Evolutionary conservation across 2,888 invertebrate species (phyloP), one percentile per base, ranked within the genome.

Genomic region (Pandemis heparana): DNA sequence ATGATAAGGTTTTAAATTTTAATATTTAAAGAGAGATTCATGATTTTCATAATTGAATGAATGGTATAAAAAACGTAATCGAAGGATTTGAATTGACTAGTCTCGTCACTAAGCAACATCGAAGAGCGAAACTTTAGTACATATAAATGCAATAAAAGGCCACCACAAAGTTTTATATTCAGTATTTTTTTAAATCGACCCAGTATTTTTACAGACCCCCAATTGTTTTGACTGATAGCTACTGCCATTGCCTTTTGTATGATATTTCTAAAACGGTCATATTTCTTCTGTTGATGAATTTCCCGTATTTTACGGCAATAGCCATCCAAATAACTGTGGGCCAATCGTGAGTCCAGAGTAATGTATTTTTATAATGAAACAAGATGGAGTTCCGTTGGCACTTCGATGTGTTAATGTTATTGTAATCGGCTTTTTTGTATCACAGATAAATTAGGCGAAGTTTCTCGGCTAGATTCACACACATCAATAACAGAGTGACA

Each of bases 281-380:
- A 60, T 60, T 70, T 74, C 65, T 70, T 74, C 65, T 70, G 64
- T 73, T 59, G 56, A 69, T 51, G 18, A 69, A 56, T 12, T 51
- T 41, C 56, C 64, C 64, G 39, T 66, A 18, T 62, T 63, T 39
- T 59, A 59, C 53, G 68, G 62, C 72, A 48, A 39, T n/a, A 46
- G 63, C 53, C 71, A 78, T 75, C 74, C 71, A n/a, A 60, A 56
- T 41, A 79, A 79, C 73, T n/a, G 82, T 77, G 83, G 83, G 83
- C 83, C 83, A 83, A 83, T 77, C 51, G 69, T 56, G 76, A 78
- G 82, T 82, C 82, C 82, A 82, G 79, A 78, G 75, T 80, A 78
- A 75, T 76, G 79, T 83, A 82, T 83, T 82, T 83, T 83, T 81
- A 78, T 81, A 82, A 74, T 71, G 59, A 63, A 73, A 39, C 16